Base-by-base conservation (phyloP, 2,113 vertebrate genomes). In the Gnathochromis pfefferi region DNA sequence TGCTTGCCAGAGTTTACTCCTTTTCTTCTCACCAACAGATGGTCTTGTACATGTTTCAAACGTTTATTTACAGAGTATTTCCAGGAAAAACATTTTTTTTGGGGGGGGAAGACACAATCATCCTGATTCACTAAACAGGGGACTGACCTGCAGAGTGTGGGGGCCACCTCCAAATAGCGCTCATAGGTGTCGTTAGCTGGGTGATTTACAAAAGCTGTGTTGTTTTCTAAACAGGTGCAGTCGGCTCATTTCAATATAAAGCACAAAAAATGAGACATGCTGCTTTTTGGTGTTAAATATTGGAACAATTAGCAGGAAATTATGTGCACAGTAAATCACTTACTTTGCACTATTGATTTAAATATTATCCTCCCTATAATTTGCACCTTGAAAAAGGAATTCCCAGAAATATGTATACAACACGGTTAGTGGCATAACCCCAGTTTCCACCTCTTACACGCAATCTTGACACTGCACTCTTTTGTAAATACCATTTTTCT, bases 291-390 rank as follows among this genome's bases (percentile, higher is more conserved):
- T 65, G 31, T 65, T 65, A 65, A 38, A 38, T 38, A 65, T 21
- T 65, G 1, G 60, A 13, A 21, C 63, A 38, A 68, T 68, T 4
- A 68, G 11, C 33, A 68, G 63, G 33, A 68, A 68, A n/a, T 68
- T 21, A 21, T 38, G 33, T 21, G 33, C 33, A 68, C 33, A 13
- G n/a, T 13, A 68, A 68, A 68, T 68, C 63, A 40, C 19, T 1
- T 68, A 68, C 10, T 1, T 68, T 68, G 19, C 7, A 21, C 63
- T n/a, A 38, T 5, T 40, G 33, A 38, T 68, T 68, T 4, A 68
- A 68, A 68, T 40, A 68, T 68, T 8, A 38, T 68, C 11, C 33
- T 68, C 63, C 33, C 33, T 38, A 68, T 68, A 68, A 35, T 65
- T 65, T 65, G 60, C 60, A 68, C 60, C 33, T 38, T 68, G 60